A percentile compares a stretch with the other conserved stretches of the same genome.
Evolutionary conservation across 2,797 vertebrate species (phyloP).

Genomic region (Bradypus variegatus): DNA sequence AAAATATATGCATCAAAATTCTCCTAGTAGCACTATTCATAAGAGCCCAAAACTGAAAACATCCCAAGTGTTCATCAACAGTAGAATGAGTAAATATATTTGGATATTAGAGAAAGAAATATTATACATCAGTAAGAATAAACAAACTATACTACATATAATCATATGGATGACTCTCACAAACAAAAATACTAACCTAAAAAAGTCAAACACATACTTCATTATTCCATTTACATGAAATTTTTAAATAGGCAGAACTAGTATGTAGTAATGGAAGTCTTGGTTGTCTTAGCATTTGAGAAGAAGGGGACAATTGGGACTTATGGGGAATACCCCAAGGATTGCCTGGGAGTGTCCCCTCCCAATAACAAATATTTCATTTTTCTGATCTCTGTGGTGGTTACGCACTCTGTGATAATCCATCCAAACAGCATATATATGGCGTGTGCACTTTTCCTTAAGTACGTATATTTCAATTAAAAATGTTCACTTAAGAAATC

Average conservation of each 20-base stretch:
- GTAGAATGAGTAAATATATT: background rate
- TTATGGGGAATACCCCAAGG: background rate
- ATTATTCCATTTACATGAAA: background rate
- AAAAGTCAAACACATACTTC: background rate
- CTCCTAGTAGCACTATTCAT: background rate
- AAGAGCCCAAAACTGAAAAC: background rate
- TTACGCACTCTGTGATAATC: background rate
- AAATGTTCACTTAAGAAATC: background rate
- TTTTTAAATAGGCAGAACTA: background rate
- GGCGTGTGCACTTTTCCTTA: background rate
- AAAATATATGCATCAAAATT: background rate
- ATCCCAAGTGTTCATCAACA: background rate
- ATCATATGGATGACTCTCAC: background rate
- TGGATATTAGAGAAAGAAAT: background rate
- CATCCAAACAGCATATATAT: background rate
- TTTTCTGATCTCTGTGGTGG: background rate
- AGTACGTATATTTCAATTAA: background rate
- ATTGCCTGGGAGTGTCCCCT: background rate
- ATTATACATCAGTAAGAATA: background rate
- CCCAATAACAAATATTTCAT: background rate
- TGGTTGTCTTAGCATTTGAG: background rate
- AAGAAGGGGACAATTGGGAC: background rate
- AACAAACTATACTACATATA: background rate
- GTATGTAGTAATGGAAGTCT: background rate
- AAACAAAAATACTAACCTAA: background rate